A percentile compares a stretch with the other conserved stretches of the same genome.
Evolutionary conservation across 2,888 invertebrate species (phyloP).

Genomic region (Nomada goodeniana): DNA sequence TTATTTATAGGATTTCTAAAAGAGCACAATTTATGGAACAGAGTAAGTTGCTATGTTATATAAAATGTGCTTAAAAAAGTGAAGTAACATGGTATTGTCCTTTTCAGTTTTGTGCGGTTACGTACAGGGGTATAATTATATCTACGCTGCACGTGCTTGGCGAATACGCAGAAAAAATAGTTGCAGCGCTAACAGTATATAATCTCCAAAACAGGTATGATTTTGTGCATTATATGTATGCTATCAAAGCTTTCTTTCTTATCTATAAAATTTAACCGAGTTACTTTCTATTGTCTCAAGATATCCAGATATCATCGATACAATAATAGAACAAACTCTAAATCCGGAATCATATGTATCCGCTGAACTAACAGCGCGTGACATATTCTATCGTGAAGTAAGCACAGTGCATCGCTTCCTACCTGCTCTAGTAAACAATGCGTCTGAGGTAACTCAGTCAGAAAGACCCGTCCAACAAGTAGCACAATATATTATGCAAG

Average conservation of each 20-base stretch:
- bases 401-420: slow-evolving; percentile 89
- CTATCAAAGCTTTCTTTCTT: neutral
- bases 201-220: slow-evolving; percentile 87
- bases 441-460: slow-evolving; percentile 87
- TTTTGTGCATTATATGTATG: neutral
- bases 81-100: neutral
- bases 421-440: slow-evolving; percentile 87
- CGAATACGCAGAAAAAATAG: slow-evolving; percentile 92
- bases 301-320: slow-evolving; percentile 77
- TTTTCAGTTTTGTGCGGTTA: slow-evolving; percentile 84
- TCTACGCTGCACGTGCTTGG: slow-evolving; percentile 87
- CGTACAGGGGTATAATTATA: slow-evolving; percentile 85
- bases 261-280: neutral
- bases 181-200: slow-evolving; percentile 90
- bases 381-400: slow-evolving; percentile 91
- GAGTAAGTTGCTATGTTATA: slow-evolving; percentile 83
- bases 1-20: slow-evolving; percentile 92
- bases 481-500: slow-evolving; percentile 83
- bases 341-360: slow-evolving; percentile 76
- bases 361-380: slow-evolving; percentile 87
- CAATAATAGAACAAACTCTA: slow-evolving; percentile 76
- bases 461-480: slow-evolving; percentile 87
- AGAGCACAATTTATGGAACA: slow-evolving; percentile 88
- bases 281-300: slow-evolving; percentile 56
- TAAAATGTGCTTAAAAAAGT: neutral